Conservation (phyloP, 2,113 vertebrate genomes). For the Nothoprocta perdicaria region DNA sequence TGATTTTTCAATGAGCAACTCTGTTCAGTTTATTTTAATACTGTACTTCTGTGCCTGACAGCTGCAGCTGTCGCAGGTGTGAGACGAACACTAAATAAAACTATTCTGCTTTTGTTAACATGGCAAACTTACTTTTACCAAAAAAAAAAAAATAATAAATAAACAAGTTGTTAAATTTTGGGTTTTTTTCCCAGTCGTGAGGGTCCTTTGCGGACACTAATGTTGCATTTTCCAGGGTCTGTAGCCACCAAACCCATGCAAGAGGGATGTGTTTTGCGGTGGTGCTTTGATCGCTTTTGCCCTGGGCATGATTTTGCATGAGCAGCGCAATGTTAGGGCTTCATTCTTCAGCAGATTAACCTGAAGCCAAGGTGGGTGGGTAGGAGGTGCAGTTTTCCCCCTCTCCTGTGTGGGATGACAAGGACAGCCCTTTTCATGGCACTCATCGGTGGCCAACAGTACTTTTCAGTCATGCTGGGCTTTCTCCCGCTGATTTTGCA, state of each 20-base stretch:
- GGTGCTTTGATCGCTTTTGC: not conserved
- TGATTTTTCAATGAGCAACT: slow-evolving; percentile 48
- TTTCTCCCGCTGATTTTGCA: accelerated
- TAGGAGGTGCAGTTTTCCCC: not conserved
- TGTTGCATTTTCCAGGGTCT: not conserved
- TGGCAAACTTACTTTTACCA: slow-evolving; percentile 58
- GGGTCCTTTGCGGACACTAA: slow-evolving; percentile 20
- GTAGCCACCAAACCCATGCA: not conserved
- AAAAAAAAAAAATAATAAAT: slow-evolving; percentile 24
- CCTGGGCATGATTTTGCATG: not conserved
- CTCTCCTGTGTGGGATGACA: accelerated
- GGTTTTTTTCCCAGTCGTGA: slow-evolving; percentile 12
- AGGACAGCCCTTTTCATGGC: too few relatives aligned
- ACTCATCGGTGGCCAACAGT: too few relatives aligned
- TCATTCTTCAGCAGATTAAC: not conserved
- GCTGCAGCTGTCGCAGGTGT: slow-evolving; percentile 75
- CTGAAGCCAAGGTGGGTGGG: not conserved
- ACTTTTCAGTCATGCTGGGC: not conserved
- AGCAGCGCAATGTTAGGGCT: not conserved
- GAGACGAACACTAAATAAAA: slow-evolving; percentile 82
- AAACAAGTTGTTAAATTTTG: slow-evolving; percentile 38
- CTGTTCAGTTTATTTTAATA: slow-evolving; percentile 58
- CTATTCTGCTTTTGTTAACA: slow-evolving; percentile 73
- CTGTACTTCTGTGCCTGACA: slow-evolving; percentile 75
- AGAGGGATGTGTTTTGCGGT: not conserved